phyloP scores from a whole-genome alignment of 2,888 invertebrate species.

The Synergus gifuensis region DNA sequence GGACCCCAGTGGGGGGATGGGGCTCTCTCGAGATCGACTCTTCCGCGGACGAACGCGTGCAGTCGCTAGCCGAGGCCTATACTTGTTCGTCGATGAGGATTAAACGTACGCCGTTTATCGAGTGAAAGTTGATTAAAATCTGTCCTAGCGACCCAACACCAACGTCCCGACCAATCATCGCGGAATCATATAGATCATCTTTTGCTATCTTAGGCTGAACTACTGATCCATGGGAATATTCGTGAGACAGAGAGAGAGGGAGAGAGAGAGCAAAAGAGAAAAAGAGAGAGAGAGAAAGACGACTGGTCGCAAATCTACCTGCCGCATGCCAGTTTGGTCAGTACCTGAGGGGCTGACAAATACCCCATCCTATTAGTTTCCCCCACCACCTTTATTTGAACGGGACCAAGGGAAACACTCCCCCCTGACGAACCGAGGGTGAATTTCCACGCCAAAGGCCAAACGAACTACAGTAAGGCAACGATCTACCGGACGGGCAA shows the following conservation, averaged over 20 bases:
- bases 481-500: conserved; percentile 49
- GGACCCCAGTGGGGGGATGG: conserved; percentile 60
- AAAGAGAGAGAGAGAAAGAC: conserved; percentile 13
- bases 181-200: neutral
- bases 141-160: neutral
- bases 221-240: too few relatives aligned
- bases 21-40: conserved; percentile 69
- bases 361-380: conserved; percentile 43
- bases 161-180: too few relatives aligned
- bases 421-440: conserved; percentile 52
- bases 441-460: conserved; percentile 52
- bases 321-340: neutral
- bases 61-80: conserved; percentile 76
- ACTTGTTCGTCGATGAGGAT: conserved; percentile 73
- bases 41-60: conserved; percentile 72
- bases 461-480: conserved; percentile 52
- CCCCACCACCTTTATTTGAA: conserved; percentile 51
- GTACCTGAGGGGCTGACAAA: conserved; percentile 40
- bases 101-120: conserved; percentile 56
- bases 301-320: conserved; percentile 22
- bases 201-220: neutral
- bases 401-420: conserved; percentile 53
- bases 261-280: too few relatives aligned
- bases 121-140: conserved; percentile 48
- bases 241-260: too few relatives aligned